Percentiles rank a stretch among this genome's conserved stretches.
Conservation (phyloP, 2,797 vertebrate genomes). For the Malacoctenus gilli region DNA sequence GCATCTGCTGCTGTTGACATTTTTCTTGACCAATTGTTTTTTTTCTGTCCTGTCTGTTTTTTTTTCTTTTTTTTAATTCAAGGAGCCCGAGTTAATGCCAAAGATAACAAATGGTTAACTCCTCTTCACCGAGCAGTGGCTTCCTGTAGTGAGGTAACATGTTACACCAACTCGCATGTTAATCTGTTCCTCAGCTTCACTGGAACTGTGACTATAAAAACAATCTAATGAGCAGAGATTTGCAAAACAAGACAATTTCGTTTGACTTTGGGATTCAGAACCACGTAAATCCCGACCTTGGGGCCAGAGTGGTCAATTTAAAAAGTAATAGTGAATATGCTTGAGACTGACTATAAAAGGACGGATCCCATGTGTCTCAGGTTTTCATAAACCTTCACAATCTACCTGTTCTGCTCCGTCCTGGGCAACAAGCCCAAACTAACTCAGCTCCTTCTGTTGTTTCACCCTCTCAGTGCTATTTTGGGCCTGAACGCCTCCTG, state of each 20-base stretch:
- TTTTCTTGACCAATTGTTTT: not conserved
- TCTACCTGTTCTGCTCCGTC: slow-evolving; percentile 22
- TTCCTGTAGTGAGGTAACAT: slow-evolving; percentile 95
- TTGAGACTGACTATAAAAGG: too few relatives aligned
- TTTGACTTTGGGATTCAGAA: too few relatives aligned
- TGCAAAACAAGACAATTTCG: too few relatives aligned
- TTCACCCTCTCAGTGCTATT: slow-evolving; percentile 27
- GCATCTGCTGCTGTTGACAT: slow-evolving; percentile 5
- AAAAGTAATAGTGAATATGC: too few relatives aligned
- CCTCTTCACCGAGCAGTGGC: slow-evolving; percentile 98
- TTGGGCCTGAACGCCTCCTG: slow-evolving; percentile 23
- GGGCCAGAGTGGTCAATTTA: too few relatives aligned
- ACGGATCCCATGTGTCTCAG: slow-evolving; percentile 2
- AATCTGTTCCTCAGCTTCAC: slow-evolving; percentile 3
- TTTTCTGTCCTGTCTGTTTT: slow-evolving; percentile 14
- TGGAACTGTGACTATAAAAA: not conserved
- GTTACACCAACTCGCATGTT: slow-evolving; percentile 26
- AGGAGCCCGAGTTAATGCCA: slow-evolving; percentile 99
- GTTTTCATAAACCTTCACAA: slow-evolving; percentile 29
- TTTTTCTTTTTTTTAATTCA: slow-evolving; percentile 43
- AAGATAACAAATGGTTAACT: slow-evolving; percentile 99
- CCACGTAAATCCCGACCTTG: too few relatives aligned
- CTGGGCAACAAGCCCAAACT: slow-evolving; percentile 22
- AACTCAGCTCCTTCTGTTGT: slow-evolving; percentile 11
- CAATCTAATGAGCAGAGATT: too few relatives aligned